phyloP scores from a whole-genome alignment of 2,113 vertebrate species.

The Catharus fuscescens region DNA sequence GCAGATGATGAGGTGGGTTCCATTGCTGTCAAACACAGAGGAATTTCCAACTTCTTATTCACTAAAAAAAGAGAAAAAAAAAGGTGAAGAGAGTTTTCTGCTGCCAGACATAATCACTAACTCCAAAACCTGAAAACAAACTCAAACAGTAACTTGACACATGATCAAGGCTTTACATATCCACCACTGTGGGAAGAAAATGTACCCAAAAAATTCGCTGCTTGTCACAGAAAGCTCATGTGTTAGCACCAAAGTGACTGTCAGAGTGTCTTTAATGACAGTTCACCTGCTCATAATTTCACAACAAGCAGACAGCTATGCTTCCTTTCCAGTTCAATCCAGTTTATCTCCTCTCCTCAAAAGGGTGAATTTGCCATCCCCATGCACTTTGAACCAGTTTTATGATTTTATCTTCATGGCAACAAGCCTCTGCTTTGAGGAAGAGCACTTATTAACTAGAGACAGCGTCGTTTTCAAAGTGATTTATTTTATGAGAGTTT shows the following conservation, averaged over 20 bases:
- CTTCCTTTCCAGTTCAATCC: conserved; percentile 35
- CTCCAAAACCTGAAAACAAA: conserved; percentile 5
- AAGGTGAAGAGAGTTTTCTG: background rate
- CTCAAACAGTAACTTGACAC: background rate
- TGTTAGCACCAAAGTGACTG: background rate
- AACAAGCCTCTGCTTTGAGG: conserved; percentile 50
- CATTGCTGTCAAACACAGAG: background rate
- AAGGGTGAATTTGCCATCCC: background rate
- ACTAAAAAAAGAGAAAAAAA: background rate
- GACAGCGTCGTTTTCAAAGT: conserved; percentile 1
- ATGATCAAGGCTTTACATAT: background rate
- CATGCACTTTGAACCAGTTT: conserved; percentile 45
- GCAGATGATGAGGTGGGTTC: background rate
- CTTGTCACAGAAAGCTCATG: background rate
- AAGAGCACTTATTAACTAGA: conserved; percentile 50
- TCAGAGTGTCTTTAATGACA: background rate
- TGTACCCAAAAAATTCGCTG: background rate
- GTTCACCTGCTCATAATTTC: conserved; percentile 14
- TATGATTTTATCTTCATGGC: conserved; percentile 55
- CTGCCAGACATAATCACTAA: background rate
- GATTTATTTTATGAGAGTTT: conserved; percentile 60
- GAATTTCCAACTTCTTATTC: background rate
- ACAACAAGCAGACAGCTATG: background rate
- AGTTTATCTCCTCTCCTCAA: conserved; percentile 18
- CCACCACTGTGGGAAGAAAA: background rate